A percentile compares a stretch with the other conserved stretches of the same genome.
Conservation (phyloP, 2,888 invertebrate species). For the Archips xylosteana region DNA sequence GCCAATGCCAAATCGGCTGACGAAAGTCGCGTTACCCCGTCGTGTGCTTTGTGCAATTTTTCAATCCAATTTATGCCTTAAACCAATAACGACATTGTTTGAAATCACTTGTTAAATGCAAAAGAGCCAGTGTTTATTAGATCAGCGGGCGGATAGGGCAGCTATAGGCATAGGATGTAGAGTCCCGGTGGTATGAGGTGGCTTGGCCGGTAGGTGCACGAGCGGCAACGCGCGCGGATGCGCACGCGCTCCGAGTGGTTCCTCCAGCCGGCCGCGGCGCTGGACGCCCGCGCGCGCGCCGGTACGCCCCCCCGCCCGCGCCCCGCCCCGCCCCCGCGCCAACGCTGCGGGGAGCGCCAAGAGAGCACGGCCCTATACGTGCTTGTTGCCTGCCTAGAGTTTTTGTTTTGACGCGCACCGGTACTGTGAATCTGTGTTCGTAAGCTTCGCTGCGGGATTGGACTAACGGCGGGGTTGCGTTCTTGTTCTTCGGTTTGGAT, state of each 20-base stretch:
- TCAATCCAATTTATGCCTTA: too few species aligned
- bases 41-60: too few species aligned
- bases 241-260: conserved; percentile 99
- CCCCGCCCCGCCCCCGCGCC: conserved; percentile 46
- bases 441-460: conserved; percentile 74
- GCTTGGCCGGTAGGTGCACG: conserved; percentile 91
- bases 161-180: neutral
- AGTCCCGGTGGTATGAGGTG: conserved; percentile 45
- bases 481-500: conserved; percentile 51
- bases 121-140: neutral
- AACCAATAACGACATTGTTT: too few species aligned
- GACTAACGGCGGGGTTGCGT: conserved; percentile 65
- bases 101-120: too few species aligned
- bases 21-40: neutral
- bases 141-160: conserved; percentile 8
- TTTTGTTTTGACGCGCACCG: conserved; percentile 83
- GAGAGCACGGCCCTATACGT: conserved; percentile 82
- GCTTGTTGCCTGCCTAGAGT: conserved; percentile 85
- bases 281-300: conserved; percentile 78
- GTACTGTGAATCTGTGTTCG: conserved; percentile 77
- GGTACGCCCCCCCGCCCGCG: conserved; percentile 65
- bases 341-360: conserved; percentile 57
- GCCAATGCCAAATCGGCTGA: neutral
- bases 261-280: conserved; percentile 89
- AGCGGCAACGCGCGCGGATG: conserved; percentile 98